Conservation (phyloP, 2,113 vertebrate species). For the Uria aalge region DNA sequence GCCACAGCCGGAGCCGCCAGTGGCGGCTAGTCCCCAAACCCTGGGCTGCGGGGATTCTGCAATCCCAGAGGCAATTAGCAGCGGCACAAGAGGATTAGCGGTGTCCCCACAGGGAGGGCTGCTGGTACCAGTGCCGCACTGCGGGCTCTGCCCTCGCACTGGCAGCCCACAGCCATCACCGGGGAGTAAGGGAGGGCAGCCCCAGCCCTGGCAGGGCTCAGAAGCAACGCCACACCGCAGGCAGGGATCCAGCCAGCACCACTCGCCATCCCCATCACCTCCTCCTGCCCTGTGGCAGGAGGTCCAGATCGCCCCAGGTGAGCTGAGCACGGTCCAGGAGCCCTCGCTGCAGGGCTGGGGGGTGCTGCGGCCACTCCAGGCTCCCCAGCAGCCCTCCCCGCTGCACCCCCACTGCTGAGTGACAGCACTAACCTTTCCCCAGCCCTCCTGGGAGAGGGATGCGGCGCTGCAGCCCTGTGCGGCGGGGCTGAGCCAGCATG, state of each 20-base stretch:
- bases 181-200: neutral
- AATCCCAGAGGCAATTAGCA: neutral
- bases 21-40: accelerated
- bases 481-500: accelerated
- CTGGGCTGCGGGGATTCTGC: neutral
- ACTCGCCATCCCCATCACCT: neutral
- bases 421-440: conserved; percentile 42
- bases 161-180: neutral
- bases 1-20: neutral
- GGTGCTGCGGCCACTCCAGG: neutral
- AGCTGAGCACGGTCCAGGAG: neutral
- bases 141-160: neutral
- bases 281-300: neutral
- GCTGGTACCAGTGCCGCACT: neutral
- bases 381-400: neutral
- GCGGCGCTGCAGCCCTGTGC: neutral
- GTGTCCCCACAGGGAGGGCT: neutral
- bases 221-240: neutral
- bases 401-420: neutral
- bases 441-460: neutral
- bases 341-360: neutral
- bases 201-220: neutral
- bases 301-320: accelerated
- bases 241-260: neutral
- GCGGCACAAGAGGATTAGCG: neutral